Conservation (phyloP, 2,888 invertebrate species). For the Platycheirus rosarum region DNA sequence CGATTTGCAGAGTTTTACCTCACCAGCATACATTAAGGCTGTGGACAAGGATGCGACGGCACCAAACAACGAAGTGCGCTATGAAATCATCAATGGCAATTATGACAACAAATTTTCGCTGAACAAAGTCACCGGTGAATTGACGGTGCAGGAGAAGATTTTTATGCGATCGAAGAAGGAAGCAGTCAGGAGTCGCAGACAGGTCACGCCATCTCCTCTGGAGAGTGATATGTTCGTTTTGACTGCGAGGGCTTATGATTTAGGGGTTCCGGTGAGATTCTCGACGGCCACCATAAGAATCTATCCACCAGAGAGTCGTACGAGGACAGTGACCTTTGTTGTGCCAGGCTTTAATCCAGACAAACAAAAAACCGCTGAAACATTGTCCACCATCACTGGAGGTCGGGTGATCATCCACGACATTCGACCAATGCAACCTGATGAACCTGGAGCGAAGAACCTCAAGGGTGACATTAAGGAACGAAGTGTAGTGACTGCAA, state of each 20-base stretch:
- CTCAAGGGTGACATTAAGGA: constrained; percentile 84
- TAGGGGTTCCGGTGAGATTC: constrained; percentile 90
- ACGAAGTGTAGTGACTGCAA: constrained; percentile 89
- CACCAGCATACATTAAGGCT: constrained; percentile 91
- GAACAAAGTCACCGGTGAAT: constrained; percentile 90
- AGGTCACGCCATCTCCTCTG: constrained; percentile 66
- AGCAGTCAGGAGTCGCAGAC: constrained; percentile 76
- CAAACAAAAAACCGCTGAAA: constrained; percentile 88
- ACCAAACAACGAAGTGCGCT: constrained; percentile 93
- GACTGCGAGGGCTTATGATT: constrained; percentile 91
- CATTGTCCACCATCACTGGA: constrained; percentile 90
- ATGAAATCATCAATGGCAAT: constrained; percentile 91
- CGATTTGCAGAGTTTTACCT: constrained; percentile 89
- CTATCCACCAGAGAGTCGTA: constrained; percentile 90
- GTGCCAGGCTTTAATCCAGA: constrained; percentile 91
- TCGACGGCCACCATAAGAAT: constrained; percentile 89
- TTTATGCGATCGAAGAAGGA: constrained; percentile 80
- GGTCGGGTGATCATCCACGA: constrained; percentile 90
- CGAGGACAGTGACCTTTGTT: constrained; percentile 91
- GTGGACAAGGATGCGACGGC: constrained; percentile 91
- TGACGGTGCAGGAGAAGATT: constrained; percentile 85
- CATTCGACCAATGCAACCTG: constrained; percentile 86
- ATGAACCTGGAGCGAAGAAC: constrained; percentile 84
- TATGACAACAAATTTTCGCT: constrained; percentile 89
- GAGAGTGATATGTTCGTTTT: constrained; percentile 84